phyloP scores from a whole-genome alignment of 2,797 vertebrate genomes.

The Garrulus glandarius region DNA sequence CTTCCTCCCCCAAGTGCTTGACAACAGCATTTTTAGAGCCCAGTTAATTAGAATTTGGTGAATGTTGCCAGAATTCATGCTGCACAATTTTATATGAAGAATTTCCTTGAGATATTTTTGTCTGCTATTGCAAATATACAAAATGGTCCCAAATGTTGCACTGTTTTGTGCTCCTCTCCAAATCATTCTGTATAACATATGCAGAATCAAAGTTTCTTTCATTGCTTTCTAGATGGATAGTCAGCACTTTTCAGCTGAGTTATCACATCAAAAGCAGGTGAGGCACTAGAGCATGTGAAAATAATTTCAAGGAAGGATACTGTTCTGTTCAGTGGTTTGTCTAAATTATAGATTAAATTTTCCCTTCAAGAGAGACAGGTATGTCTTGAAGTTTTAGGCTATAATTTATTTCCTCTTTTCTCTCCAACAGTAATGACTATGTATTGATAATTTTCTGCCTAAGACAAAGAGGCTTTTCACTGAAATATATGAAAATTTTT shows the following conservation, averaged over 20 bases:
- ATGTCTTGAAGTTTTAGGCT: background rate
- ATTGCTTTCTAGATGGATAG: background rate
- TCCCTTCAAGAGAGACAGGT: background rate
- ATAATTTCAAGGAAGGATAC: constrained; percentile 38
- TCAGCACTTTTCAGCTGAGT: background rate
- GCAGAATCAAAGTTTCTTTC: background rate
- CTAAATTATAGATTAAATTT: constrained; percentile 18
- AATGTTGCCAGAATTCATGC: background rate
- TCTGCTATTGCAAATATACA: background rate
- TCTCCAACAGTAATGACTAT: background rate
- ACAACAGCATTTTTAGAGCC: background rate
- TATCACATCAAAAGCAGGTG: constrained; percentile 24
- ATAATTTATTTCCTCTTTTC: background rate
- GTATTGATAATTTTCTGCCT: background rate
- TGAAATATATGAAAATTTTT: background rate
- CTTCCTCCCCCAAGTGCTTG: background rate
- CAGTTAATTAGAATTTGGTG: background rate
- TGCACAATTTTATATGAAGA: background rate
- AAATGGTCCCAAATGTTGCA: background rate
- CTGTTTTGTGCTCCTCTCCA: background rate
- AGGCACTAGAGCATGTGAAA: background rate
- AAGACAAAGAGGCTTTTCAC: background rate
- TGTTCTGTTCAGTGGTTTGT: constrained; percentile 23
- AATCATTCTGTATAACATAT: background rate
- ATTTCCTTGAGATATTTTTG: background rate